Base-by-base conservation (phyloP, 2,888 invertebrate species). In the Himalopsyche tibetana region DNA sequence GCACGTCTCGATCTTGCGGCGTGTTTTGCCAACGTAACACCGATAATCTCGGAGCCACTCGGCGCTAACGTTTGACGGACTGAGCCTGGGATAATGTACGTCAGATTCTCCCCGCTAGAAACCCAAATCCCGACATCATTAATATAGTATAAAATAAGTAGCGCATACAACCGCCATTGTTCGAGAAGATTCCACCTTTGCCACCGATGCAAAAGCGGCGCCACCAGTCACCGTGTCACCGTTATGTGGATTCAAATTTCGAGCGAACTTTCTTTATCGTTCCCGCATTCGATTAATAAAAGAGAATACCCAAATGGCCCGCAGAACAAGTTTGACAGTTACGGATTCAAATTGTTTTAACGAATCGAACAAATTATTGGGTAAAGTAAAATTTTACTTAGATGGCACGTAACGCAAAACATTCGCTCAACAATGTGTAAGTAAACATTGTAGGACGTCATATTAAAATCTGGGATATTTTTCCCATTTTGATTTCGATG, bases 61-160 rank as follows among this genome's bases (percentile, higher is more conserved):
- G 83, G 82, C 42, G 82, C 85, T 45, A 83, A 80, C 84, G 83
- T 84, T 82, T 86, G 86, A 86, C 86, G 86, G 84, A 84, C 86
- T 86, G 84, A 86, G 80, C 86, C 85, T n/a, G 63, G 86, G 86
- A 86, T 86, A 82, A 86, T 63, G 80, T 38, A 63, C 80, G 83
- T 85, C 80, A 56, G 56, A 56, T 36, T 56, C 69, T 69, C 63
- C 69, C 80, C 15, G 40, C 55, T 28, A 4, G 82, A 40, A 82
- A 28, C 28, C 80, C n/a, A 80, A 56, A 45, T 83, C 82, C 63
- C 45, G 42, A 17, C 82, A 51, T 81, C 84, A 84, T 81, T 55
- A 19, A 84, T 82, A 51, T 55, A 51, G 55, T 82, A 51, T 28
- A 51, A 17, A 28, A 74, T 74, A 38, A 38, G 74, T 36, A 36